A percentile compares a stretch with the other conserved stretches of the same genome.
phyloP scores from a whole-genome alignment of 2,888 invertebrate genomes.

The Andrena camellia region DNA sequence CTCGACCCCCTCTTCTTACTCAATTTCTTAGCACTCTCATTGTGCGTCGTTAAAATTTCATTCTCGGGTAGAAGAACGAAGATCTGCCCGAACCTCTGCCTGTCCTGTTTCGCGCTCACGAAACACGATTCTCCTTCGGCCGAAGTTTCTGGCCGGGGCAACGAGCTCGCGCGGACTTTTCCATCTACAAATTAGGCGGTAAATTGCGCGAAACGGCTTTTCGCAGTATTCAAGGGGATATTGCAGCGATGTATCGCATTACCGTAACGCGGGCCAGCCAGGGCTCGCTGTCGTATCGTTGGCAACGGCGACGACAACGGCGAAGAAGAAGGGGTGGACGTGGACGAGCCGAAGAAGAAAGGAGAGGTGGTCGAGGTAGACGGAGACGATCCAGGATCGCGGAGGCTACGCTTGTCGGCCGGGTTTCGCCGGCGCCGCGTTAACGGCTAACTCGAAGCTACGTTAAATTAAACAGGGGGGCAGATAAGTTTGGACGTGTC shows the following conservation, averaged over 20 bases:
- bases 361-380: conserved; percentile 27
- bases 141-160: conserved; percentile 15
- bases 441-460: conserved; percentile 80
- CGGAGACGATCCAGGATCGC: conserved; percentile 53
- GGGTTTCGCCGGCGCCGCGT: conserved; percentile 74
- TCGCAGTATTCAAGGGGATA: conserved; percentile 60
- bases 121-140: conserved; percentile 40
- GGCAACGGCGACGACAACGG: conserved; percentile 12
- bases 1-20: too few relatives aligned
- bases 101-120: conserved; percentile 3
- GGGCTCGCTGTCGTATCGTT: conserved; percentile 29
- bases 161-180: conserved; percentile 58
- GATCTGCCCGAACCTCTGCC: too few relatives aligned
- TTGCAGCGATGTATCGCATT: conserved; percentile 68
- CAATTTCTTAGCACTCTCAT: too few relatives aligned
- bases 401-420: conserved; percentile 69
- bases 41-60: too few relatives aligned
- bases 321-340: conserved; percentile 5
- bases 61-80: too few relatives aligned
- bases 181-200: conserved; percentile 70
- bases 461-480: conserved; percentile 81
- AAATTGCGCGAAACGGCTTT: conserved; percentile 70
- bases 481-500: conserved; percentile 80
- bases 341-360: not conserved
- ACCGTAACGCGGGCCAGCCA: conserved; percentile 54